Evolutionary conservation across 1,140 invertebrate genomes (phyloP).

Genomic region (Coenobita brevimanus): DNA sequence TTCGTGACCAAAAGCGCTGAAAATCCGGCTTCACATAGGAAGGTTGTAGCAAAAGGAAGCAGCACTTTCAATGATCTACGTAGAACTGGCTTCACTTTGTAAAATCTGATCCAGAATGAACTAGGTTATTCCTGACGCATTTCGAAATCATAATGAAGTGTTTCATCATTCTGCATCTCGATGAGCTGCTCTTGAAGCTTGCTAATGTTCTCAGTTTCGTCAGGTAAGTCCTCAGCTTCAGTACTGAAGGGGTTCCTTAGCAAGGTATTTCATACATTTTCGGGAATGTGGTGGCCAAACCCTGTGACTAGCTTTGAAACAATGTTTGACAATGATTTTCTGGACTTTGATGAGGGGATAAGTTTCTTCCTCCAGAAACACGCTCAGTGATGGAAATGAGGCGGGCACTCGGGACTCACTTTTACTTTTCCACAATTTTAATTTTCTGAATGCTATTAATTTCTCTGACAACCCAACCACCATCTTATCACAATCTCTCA

Average conservation of each 20-base stretch:
- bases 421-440: conserved; percentile 36
- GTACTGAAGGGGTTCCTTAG: conserved; percentile 39
- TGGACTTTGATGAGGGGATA: conserved; percentile 29
- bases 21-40: no score
- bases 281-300: conserved; percentile 41
- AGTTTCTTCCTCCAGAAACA: conserved; percentile 24
- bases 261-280: conserved; percentile 20
- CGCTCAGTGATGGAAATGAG: conserved; percentile 12
- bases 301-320: conserved; percentile 36
- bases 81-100: conserved; percentile 17
- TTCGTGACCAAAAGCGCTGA: conserved; percentile 10
- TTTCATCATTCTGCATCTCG: no score
- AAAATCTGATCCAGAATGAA: conserved; percentile 6
- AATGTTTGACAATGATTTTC: conserved; percentile 31
- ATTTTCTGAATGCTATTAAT: conserved; percentile 33
- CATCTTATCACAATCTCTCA: conserved; percentile 2
- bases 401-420: neutral
- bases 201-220: no score
- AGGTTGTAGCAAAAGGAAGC: conserved; percentile 42
- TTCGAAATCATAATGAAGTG: conserved; percentile 32
- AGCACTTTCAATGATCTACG: conserved; percentile 25
- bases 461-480: conserved; percentile 21
- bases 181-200: no score
- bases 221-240: no score
- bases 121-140: no score